Percentiles rank a stretch among this genome's conserved stretches.
Conservation (phyloP, 2,797 vertebrate genomes). For the Myotis pilosus region DNA sequence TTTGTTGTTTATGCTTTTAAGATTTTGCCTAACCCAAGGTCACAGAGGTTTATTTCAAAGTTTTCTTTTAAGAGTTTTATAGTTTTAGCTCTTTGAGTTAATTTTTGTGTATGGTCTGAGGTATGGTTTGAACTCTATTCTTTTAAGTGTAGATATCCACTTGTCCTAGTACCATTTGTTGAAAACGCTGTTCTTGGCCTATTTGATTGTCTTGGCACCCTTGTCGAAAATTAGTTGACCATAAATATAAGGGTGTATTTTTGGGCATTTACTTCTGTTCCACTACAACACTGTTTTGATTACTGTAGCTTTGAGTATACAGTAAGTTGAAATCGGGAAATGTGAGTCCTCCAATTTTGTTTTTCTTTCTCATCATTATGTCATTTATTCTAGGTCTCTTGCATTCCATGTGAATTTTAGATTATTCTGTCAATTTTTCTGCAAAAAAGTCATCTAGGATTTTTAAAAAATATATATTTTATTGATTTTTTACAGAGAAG, state of each 20-base stretch:
- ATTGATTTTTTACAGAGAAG: no score
- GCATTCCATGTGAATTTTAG: not conserved
- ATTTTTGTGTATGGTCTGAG: not conserved
- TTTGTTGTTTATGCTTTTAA: not conserved
- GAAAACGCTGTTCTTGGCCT: not conserved
- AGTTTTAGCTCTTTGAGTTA: not conserved
- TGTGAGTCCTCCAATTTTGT: not conserved
- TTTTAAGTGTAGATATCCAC: not conserved
- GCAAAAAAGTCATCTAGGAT: not conserved
- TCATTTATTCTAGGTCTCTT: slow-evolving; percentile 2
- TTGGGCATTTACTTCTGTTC: not conserved
- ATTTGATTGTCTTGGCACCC: not conserved
- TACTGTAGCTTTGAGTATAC: not conserved
- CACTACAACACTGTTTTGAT: not conserved
- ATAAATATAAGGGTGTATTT: not conserved
- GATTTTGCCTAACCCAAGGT: not conserved
- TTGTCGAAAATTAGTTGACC: not conserved
- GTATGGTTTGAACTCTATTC: not conserved
- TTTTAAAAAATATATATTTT: not conserved
- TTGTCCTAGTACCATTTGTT: not conserved
- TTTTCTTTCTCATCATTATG: not conserved
- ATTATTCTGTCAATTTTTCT: not conserved
- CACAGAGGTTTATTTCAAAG: not conserved
- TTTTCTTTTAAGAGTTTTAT: not conserved
- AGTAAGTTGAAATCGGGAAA: not conserved